Evolutionary conservation across 2,113 vertebrate species (phyloP), one percentile per base, ranked within the genome.

Genomic region (Brevimyrus niger): DNA sequence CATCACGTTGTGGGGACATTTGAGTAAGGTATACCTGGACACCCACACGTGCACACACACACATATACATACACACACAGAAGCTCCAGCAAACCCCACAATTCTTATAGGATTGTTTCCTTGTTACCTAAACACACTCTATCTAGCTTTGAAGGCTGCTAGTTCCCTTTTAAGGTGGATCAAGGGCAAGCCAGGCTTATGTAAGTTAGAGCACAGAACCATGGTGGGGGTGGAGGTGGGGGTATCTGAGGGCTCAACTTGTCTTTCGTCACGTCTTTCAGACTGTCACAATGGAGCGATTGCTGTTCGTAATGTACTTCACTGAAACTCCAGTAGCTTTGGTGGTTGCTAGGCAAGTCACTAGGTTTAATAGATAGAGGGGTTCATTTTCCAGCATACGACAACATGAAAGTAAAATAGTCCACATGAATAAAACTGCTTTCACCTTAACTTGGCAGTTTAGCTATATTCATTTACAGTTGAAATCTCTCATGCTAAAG

Each of bases 241-340:
- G 73, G 6, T 10, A 80, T 80, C 15, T 38, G 73, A 80, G 35
- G 53, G 84, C 53, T 38, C 8, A 31, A 83, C 69, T 93, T 91
- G 93, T 92, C 89, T 93, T 55, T 65, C 11, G 85, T 38, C 88
- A 89, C 90, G 92, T 90, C 89, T 93, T 93, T 91, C 31, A 87
- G 27, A 38, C 85, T 87, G 55, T 76, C 10, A 82, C 65, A 91
- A 88, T 35, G 47, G 42, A 35, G 90, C 27, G 8, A n/a, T 88
- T 8, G 13, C 4, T 17, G 13, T 42, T 51, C 42, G 1, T 47
- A 58, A 44, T 17, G 6, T 35, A 19, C 31, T 89, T 31, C 42
- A 46, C 48, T 48, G 27, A 35, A 15, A 23, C 13, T 51, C 46
- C 23, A 50, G 58, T 23, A 61, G 48, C 44, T 83, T 85, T 85